Conservation (phyloP, 35 echinoderm and acorn worm genomes). For the Apostichopus parvimensis region DNA sequence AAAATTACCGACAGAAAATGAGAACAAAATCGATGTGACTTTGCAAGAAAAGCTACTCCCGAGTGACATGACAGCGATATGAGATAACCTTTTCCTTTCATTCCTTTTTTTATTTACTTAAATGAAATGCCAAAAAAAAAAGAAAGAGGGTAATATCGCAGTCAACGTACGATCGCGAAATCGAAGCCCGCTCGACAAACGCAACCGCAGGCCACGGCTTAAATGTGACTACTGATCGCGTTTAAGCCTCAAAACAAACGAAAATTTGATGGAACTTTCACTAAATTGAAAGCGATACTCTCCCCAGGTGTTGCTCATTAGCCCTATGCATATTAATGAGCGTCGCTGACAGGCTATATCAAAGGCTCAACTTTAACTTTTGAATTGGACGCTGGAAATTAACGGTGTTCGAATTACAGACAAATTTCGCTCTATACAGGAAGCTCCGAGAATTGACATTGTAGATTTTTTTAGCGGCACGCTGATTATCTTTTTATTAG, state of each 20-base stretch:
- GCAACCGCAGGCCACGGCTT: conserved; percentile 46
- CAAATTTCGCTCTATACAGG: background rate
- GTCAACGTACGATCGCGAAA: background rate
- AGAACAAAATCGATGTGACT: background rate
- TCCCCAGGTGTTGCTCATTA: conserved; percentile 38
- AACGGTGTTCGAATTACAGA: conserved; percentile 3
- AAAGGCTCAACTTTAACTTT: background rate
- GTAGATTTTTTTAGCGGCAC: background rate
- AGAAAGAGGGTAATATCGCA: too few species aligned
- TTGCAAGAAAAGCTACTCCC: background rate
- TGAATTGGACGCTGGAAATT: background rate
- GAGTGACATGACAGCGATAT: background rate
- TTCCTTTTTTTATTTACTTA: background rate
- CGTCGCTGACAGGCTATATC: conserved; percentile 10
- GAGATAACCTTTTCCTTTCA: background rate
- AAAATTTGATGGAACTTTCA: conserved; percentile 25
- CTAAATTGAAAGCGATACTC: conserved; percentile 22
- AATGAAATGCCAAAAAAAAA: background rate
- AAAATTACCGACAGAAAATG: background rate
- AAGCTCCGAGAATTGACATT: conserved; percentile 3
- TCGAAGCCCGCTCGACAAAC: conserved; percentile 25
- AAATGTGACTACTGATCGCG: conserved; percentile 32
- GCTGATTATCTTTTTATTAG: background rate
- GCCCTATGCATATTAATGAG: conserved; percentile 40
- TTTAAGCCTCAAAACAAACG: conserved; percentile 27